Conservation (phyloP, 53 echinoderm and acorn worm genomes). For the Henricia sp. region DNA sequence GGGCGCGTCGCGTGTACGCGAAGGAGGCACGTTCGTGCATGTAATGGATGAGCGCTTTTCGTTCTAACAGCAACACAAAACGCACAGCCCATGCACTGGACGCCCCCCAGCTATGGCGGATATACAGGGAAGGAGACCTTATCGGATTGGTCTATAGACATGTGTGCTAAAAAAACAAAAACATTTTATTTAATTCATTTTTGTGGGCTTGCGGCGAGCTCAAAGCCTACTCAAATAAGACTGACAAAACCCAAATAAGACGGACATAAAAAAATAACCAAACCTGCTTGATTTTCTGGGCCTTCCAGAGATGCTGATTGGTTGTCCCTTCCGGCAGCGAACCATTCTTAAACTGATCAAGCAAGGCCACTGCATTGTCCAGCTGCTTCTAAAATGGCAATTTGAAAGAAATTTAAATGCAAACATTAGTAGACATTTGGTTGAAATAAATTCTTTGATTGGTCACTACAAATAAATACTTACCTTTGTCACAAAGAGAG, state of each 20-base stretch:
- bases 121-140: no score
- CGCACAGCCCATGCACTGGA: no score
- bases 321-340: slow-evolving; percentile 70
- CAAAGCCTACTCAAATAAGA: no score
- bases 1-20: no score
- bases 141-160: no score
- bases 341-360: slow-evolving; percentile 72
- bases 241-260: background rate
- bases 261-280: background rate
- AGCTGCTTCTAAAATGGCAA: slow-evolving; percentile 46
- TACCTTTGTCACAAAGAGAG: slow-evolving; percentile 85
- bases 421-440: background rate
- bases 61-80: no score
- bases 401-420: background rate
- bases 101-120: no score
- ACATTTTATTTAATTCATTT: background rate
- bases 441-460: no score
- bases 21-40: no score
- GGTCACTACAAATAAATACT: background rate
- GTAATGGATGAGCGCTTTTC: no score
- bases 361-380: slow-evolving; percentile 58
- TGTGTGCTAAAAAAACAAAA: no score
- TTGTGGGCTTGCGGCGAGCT: no score
- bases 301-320: slow-evolving; percentile 87
- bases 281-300: slow-evolving; percentile 97